phyloP scores from a whole-genome alignment of 2,113 vertebrate genomes.

The Engraulis encrasicolus region DNA sequence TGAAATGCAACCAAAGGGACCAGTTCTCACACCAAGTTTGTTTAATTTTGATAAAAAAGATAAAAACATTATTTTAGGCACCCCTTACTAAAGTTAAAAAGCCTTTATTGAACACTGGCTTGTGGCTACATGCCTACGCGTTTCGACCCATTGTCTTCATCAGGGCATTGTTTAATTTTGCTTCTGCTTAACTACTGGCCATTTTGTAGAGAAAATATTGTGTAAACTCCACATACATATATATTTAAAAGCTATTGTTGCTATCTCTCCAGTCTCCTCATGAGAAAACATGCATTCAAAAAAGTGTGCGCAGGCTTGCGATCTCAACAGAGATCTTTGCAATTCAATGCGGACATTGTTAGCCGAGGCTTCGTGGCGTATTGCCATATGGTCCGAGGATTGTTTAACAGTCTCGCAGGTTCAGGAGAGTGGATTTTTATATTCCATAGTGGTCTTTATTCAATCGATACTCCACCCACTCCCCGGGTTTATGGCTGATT shows the following conservation, averaged over 20 bases:
- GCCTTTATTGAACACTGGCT: too few species aligned
- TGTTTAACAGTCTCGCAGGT: neutral
- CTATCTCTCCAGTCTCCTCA: neutral
- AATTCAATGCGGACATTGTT: neutral
- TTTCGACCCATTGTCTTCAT: too few species aligned
- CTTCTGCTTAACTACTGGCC: too few species aligned
- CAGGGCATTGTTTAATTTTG: too few species aligned
- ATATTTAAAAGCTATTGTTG: too few species aligned
- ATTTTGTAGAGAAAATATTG: too few species aligned
- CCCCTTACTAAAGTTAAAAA: too few species aligned
- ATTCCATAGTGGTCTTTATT: constrained; percentile 5
- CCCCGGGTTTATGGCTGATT: constrained; percentile 22
- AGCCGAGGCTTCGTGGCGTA: neutral
- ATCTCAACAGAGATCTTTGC: too few species aligned
- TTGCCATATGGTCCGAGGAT: neutral
- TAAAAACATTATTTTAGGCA: too few species aligned
- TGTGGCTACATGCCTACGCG: too few species aligned
- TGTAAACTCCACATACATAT: too few species aligned
- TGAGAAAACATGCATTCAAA: neutral
- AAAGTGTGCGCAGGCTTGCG: neutral
- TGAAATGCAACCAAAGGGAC: neutral
- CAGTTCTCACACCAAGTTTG: neutral
- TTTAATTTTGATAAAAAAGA: neutral
- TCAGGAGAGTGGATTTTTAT: neutral
- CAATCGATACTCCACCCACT: constrained; percentile 12